Conservation (phyloP, 2,888 invertebrate species). For the Drosophila leonis region DNA sequence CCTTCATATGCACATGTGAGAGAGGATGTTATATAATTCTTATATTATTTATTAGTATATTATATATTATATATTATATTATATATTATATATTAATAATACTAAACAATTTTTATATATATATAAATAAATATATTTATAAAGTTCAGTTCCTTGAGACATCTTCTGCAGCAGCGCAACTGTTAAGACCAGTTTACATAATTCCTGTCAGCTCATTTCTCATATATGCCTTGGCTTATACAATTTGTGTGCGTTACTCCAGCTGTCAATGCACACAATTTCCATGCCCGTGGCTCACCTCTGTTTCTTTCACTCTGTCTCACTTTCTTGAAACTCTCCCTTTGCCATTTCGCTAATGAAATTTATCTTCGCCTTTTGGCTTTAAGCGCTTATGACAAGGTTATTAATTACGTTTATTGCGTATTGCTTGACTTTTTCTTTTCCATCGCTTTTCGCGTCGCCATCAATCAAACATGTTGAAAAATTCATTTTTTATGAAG, state of each 20-base stretch:
- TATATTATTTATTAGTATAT: too few species aligned
- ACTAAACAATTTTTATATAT: too few species aligned
- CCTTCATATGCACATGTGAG: background rate
- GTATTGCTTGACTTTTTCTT: background rate
- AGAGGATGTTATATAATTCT: background rate
- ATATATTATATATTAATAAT: too few species aligned
- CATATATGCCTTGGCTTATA: constrained; percentile 25
- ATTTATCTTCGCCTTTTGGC: constrained; percentile 27
- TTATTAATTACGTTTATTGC: constrained; percentile 56
- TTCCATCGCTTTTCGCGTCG: background rate
- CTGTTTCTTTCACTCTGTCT: background rate
- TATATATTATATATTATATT: too few species aligned
- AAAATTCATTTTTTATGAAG: constrained; percentile 39
- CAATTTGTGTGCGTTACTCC: constrained; percentile 34
- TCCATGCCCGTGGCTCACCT: constrained; percentile 22
- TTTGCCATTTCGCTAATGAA: constrained; percentile 55
- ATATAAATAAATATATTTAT: too few species aligned
- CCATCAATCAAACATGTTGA: constrained; percentile 49
- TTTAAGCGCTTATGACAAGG: constrained; percentile 39
- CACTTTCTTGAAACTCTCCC: background rate
- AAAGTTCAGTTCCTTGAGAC: background rate
- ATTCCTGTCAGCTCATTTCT: constrained; percentile 25
- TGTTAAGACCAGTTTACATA: constrained; percentile 29
- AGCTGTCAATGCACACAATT: constrained; percentile 32
- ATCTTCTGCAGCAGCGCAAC: too few species aligned